Base-by-base conservation (phyloP, 2,797 vertebrate species). In the Coilia nasus region DNA sequence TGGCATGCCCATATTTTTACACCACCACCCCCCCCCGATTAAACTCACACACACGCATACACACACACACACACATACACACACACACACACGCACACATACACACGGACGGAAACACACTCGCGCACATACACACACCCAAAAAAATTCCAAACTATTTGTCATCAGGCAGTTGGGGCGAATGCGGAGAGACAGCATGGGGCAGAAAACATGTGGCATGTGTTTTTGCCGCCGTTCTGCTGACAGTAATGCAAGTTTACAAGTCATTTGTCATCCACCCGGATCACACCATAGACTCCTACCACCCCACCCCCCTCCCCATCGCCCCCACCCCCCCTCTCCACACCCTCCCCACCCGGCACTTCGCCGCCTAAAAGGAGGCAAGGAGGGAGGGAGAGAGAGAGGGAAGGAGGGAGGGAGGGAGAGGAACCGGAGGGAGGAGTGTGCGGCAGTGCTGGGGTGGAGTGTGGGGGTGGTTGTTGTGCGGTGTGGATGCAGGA, bases 231-330 rank as follows among this genome's bases (percentile, higher is more conserved):
- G 83, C 85, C 67, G 3, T 19, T 87, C 89, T 87, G 85, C 86
- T 90, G 91, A 92, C 64, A 82, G 87, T 93, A 93, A 94, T 92
- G 89, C 90, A 91, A 91, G 87, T 93, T 92, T 93, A 91, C 90
- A 92, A 92, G 92, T 93, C 91, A 93, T 93, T 93, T 94, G 90
- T 92, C 91, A 92, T 84, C 84, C 67, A 75, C 67, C 71, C 46
- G 81, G 87, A 90, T 88, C 82, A 56, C 75, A 86, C 47, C 83
- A 84, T 75, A 28, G 67, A 75, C 67, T 75, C 67, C 67, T 14
- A 54, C 50, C 50, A 2, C 50, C 50, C 7, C 50, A 54, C 7
- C 7, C 50, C 7, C 7, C 3, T 7, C 50, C 7, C 50, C 50
- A 3, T 7, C 50, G 1, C 50, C 50, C 7, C 50, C 50, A 3